Evolutionary conservation across 2,113 vertebrate genomes (phyloP), one percentile per base, ranked within the genome.

Genomic region (Polypterus bichir): DNA sequence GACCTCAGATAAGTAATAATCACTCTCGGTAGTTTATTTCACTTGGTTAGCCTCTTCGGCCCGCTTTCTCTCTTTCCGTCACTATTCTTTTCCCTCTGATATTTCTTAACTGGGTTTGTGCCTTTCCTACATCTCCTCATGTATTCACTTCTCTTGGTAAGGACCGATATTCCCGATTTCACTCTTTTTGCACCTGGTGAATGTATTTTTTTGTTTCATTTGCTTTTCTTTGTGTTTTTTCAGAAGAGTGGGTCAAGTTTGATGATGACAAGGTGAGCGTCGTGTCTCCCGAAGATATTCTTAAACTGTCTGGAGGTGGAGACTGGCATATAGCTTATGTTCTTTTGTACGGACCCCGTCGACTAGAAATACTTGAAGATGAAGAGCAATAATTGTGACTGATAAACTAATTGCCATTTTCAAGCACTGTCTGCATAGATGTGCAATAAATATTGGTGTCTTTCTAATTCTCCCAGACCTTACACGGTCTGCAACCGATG

Each of bases 251-350:
- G 96, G 91, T 99, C 70, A 99, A 99, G 73, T 99, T 98, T 68
- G 96, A 98, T 2, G 96, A 99, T 1, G 96, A 98, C 76, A 99
- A 98, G 75, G 95, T 99, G 78, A 99, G 95, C 72, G 81, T 96
- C 61, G 96, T 98, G 69, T 86, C 93, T 54, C 94, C 96, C 1
- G 96, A 99, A 73, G 96, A 99, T 62, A 97, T 98, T 74, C 68
- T 99, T 78, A 89, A 92, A 68, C 81, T 99, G 79, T 99, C 96
- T 0, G 96, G 96, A 1, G 96, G 96, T 5, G 96, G 96, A 64
- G 96, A 99, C 81, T 99, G 96, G 96, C 96, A 99, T 70, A 98
- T 98, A 85, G 96, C 96, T 11, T 99, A 99, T 4, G 94, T 98
- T 74, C 84, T 99, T 67, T 88, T 99, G 59, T 99, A 99, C 1